phyloP scores from a whole-genome alignment of 2,888 invertebrate genomes.

The Hedychridium roseum region DNA sequence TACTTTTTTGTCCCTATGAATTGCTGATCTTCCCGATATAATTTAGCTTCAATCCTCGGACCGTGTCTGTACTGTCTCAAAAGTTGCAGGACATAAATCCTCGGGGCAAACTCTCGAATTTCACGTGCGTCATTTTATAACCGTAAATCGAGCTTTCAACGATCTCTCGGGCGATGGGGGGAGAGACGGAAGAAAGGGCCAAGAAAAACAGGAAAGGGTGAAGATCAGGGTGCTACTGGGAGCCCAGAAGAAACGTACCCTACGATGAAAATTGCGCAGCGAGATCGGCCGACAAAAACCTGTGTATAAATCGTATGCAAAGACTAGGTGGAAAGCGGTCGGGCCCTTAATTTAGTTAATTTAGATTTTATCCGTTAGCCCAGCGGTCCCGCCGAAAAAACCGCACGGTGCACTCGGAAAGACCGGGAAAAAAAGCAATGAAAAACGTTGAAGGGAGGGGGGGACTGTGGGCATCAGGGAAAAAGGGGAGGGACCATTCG shows the following conservation, averaged over 20 bases:
- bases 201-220: slow-evolving; percentile 30
- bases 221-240: slow-evolving; percentile 8
- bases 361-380: slow-evolving; percentile 64
- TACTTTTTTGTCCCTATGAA: too few relatives aligned
- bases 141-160: slow-evolving; percentile 62
- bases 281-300: slow-evolving; percentile 22
- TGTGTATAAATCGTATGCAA: slow-evolving; percentile 59
- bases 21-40: too few relatives aligned
- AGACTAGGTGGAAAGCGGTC: slow-evolving; percentile 47
- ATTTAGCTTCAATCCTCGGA: too few relatives aligned
- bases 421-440: slow-evolving; percentile 19
- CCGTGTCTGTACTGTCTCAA: not conserved
- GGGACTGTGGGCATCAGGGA: too few relatives aligned
- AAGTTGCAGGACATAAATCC: slow-evolving; percentile 41
- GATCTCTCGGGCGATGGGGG: slow-evolving; percentile 39
- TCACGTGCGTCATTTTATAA: slow-evolving; percentile 59
- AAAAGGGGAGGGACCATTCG: too few relatives aligned
- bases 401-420: slow-evolving; percentile 20
- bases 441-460: slow-evolving; percentile 10
- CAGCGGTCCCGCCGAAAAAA: slow-evolving; percentile 22
- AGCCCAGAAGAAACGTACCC: slow-evolving; percentile 8
- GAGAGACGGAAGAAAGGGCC: slow-evolving; percentile 10
- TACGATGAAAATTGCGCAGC: not conserved
- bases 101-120: slow-evolving; percentile 46
- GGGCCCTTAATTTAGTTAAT: slow-evolving; percentile 64